Evolutionary conservation across 92 coral and sea anemone genomes (phyloP), one percentile per base, ranked within the genome.

Genomic region (Chrysogorgia sp.): DNA sequence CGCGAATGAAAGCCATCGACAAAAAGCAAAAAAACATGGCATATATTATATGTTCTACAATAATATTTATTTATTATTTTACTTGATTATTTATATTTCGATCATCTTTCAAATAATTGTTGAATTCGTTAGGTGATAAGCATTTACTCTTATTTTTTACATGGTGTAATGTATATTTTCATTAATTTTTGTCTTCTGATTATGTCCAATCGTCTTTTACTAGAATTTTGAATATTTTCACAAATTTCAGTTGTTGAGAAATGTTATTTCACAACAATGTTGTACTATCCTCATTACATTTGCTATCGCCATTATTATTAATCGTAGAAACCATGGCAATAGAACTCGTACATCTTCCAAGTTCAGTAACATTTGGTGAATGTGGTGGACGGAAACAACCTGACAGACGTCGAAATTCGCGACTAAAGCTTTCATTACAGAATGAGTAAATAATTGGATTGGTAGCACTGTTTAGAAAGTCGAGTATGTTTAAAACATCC

Each of bases 371-470:
- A 72, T 37, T 56, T 15, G 79, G 53, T 3, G 79, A 17, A 17
- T 49, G 19, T 32, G 62, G 24, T 72, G 79, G 65, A 8, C 53
- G 31, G 37, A 72, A 34, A 20, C 79, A 72, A 14, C 79, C 79
- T 49, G 55, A 56, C 19, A 53, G 79, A 29, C 79, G 79, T 72
- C 79, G 79, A 72, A 96, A 96, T 61, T 96, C 96, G 25, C 92
- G 97, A 55, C 99, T 89, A 53, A 96, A 96, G 22, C 77, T 92
- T 79, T 96, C 99, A 63, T 96, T 93, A 50, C 99, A 96, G n/a
- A 96, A 92, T 23, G 97, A 87, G 79, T 96, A 96, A 15, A 91
- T 93, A 47, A 96, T 81, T 8, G 99, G 99, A 67, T 96, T 96
- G 1, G 92, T 90, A 0, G 99, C 99, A 52, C 99, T 87, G 88